Percentiles rank a stretch among this genome's conserved stretches.
Evolutionary conservation across 2,797 vertebrate species (phyloP).

Genomic region (Tokudaia muenninki): DNA sequence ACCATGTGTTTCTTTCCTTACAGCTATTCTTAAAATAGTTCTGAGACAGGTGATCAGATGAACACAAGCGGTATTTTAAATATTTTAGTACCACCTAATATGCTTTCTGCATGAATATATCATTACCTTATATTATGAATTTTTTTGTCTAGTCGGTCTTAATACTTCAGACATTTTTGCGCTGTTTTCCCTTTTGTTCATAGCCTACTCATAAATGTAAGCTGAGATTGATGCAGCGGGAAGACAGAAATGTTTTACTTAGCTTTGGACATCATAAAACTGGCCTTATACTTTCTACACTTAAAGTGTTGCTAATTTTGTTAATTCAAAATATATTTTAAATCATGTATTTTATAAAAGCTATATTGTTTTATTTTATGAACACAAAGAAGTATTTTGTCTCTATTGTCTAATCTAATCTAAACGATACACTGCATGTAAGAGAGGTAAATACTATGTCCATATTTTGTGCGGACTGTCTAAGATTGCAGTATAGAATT

Average conservation of each 20-base stretch:
- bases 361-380: conserved; percentile 40
- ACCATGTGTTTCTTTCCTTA: conserved; percentile 1
- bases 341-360: conserved; percentile 67
- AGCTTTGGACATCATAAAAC: conserved; percentile 33
- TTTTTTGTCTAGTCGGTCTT: neutral
- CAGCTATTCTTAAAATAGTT: conserved; percentile 45
- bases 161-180: conserved; percentile 43
- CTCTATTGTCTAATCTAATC: neutral
- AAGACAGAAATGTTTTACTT: conserved; percentile 35
- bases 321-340: conserved; percentile 52
- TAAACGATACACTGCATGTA: neutral
- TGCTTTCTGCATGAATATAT: conserved; percentile 21
- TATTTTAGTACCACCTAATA: conserved; percentile 1
- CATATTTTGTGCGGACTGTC: neutral
- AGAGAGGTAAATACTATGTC: neutral
- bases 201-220: conserved; percentile 40
- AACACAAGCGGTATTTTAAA: conserved; percentile 1
- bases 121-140: neutral
- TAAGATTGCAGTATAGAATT: neutral
- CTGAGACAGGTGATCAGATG: neutral
- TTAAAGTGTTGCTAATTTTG: conserved; percentile 45
- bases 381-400: conserved; percentile 52
- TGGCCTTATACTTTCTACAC: conserved; percentile 18
- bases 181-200: neutral
- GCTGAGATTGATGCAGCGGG: neutral